Evolutionary conservation across 2,888 invertebrate genomes (phyloP), one percentile per base, ranked within the genome.

Genomic region (Ophioninae sp.): DNA sequence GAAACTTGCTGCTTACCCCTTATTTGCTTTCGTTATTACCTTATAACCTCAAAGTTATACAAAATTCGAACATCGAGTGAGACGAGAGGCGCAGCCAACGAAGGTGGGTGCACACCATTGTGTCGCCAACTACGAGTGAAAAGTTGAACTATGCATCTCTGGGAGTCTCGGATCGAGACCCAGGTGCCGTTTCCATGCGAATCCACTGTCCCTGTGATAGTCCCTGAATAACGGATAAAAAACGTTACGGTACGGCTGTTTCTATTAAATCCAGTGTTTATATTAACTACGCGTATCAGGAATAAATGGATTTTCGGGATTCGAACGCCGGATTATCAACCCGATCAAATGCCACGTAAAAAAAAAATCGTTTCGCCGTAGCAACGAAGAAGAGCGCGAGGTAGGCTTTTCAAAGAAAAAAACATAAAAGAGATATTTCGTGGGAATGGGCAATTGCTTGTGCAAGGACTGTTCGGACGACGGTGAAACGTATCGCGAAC

Each of bases 391-490:
- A 67, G 62, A 57, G n/a, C 13, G 76, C 41, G 23, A n/a, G 62
- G 50, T 50, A 50, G 50, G 50, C 50, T 50, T 50, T 50, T 20
- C 59, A 79, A 39, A 62, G 39, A 69, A 75, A 79, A 62, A 56
- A 72, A 80, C 80, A 69, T 84, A 57, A 65, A 67, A 85, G 85
- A 21, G 37, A 57, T 61, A 69, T 61, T 81, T 85, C 68, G 88
- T 91, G 90, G 92, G 91, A 92, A 97, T 97, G 97, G 97, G 97
- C 93, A 94, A 95, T 93, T 97, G 97, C 93, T 95, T 96, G 92
- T 96, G 96, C 92, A 96, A 96, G 92, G 94, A 95, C 89, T 95
- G 94, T 91, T 93, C 93, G 86, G 94, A 94, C 87, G 94, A 94
- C 87, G 93, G 91, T 86, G 94, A 94, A 67, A 90, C 92, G 69